Percentiles rank a stretch among this genome's conserved stretches.
Evolutionary conservation across 2,113 vertebrate species (phyloP).

Genomic region (Gopherus flavomarginatus): DNA sequence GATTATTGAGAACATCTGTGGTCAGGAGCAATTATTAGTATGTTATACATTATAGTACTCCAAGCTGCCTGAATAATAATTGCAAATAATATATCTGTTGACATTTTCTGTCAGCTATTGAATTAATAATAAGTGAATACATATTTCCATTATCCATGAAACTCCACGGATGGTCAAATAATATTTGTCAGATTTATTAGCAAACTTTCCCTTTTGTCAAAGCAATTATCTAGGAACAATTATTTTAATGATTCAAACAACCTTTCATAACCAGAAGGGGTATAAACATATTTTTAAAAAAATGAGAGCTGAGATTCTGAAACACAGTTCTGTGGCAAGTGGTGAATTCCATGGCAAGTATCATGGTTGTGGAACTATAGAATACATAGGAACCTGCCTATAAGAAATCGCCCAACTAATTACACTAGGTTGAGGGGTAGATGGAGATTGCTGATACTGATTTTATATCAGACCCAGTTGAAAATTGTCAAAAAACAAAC

Average conservation of each 20-base stretch:
- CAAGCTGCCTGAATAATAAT: not conserved
- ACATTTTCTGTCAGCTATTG: not conserved
- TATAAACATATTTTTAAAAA: not conserved
- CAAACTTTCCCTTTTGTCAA: not conserved
- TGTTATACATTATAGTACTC: not conserved
- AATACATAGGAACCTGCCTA: not conserved
- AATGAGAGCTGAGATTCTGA: not conserved
- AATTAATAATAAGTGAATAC: not conserved
- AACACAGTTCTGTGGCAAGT: not conserved
- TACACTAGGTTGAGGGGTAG: not conserved
- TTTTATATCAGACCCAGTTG: slow-evolving; percentile 30
- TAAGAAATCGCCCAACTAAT: slow-evolving; percentile 21
- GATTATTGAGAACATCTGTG: slow-evolving; percentile 37
- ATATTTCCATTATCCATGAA: not conserved
- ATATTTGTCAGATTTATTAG: not conserved
- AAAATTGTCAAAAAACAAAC: not conserved
- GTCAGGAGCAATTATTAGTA: slow-evolving; percentile 24
- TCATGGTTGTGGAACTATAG: not conserved
- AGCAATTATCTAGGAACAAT: not conserved
- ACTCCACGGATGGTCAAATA: not conserved
- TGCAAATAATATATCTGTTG: not conserved
- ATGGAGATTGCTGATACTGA: not conserved
- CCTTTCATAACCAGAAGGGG: not conserved
- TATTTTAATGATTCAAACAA: slow-evolving; percentile 1
- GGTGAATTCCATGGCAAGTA: not conserved